Evolutionary conservation across 1,140 invertebrate genomes (phyloP).

Genomic region (Drosophila ohnishii): DNA sequence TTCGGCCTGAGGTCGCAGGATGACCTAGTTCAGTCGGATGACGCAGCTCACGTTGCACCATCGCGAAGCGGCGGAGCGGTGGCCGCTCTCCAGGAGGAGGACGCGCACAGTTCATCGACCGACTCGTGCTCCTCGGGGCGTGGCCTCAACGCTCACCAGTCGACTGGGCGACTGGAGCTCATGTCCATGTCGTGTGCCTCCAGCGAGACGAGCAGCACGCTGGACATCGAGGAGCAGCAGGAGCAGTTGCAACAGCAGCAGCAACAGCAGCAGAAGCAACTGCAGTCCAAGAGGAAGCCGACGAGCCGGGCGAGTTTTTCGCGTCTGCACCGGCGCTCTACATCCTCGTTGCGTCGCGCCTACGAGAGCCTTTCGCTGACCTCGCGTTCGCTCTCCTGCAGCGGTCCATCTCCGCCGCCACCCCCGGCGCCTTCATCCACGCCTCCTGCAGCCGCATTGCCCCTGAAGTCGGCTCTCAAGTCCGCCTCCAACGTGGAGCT

Average conservation of each 20-base stretch:
- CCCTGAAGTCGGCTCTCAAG: constrained; percentile 75
- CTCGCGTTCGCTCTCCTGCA: constrained; percentile 86
- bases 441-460: constrained; percentile 28
- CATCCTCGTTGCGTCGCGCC: constrained; percentile 87
- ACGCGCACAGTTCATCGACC: constrained; percentile 85
- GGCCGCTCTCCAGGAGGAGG: constrained; percentile 82
- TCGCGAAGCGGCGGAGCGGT: constrained; percentile 6
- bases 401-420: constrained; percentile 83
- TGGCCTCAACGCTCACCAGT: constrained; percentile 42
- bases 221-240: constrained; percentile 72
- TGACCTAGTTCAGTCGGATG: constrained; percentile 83
- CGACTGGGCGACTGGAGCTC: constrained; percentile 74
- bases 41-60: constrained; percentile 36
- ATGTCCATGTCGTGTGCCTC: constrained; percentile 85
- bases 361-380: constrained; percentile 88
- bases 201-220: constrained; percentile 86
- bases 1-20: constrained; percentile 84
- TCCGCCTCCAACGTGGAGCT: constrained; percentile 71
- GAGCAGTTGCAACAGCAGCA: constrained; percentile 41
- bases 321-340: constrained; percentile 86
- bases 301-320: constrained; percentile 77
- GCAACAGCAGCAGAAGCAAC: constrained; percentile 38
- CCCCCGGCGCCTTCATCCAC: constrained; percentile 46
- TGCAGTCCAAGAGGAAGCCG: constrained; percentile 53
- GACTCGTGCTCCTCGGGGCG: constrained; percentile 85